These are phyloP conservation scores for Bombus ignitus DNA, from an alignment of 1,140 invertebrate species.

Conservation along the genomic window DNA sequence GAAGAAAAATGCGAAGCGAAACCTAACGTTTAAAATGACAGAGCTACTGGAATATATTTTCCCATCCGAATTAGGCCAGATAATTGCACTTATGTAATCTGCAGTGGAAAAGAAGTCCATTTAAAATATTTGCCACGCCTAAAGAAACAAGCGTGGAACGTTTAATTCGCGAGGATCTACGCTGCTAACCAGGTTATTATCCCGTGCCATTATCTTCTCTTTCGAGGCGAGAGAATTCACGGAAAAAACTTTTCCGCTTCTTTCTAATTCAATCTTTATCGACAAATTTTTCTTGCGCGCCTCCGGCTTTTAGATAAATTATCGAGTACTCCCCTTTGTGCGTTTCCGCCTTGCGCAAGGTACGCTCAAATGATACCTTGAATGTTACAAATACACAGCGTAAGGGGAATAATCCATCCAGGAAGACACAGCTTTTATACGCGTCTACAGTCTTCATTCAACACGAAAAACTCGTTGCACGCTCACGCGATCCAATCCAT, in stretches of 20 bases:
- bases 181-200: not conserved
- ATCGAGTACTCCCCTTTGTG: conserved; percentile 10
- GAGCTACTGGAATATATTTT: too few species aligned
- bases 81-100: too few species aligned
- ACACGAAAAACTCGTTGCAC: not conserved
- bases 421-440: not conserved
- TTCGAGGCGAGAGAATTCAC: not conserved
- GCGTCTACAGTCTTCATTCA: not conserved
- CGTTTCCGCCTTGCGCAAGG: conserved; percentile 2
- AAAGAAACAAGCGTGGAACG: not conserved
- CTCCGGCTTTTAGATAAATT: conserved; percentile 5
- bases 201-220: not conserved
- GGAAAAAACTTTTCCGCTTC: not conserved
- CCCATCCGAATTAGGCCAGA: too few species aligned
- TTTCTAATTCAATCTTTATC: conserved; percentile 13
- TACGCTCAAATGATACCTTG: not conserved
- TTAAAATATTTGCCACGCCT: not conserved
- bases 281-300: not conserved
- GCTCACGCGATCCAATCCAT: conserved; percentile 10
- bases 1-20: too few species aligned
- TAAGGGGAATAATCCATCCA: not conserved
- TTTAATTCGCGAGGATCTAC: not conserved
- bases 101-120: too few species aligned
- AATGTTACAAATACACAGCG: not conserved
- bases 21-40: too few species aligned